Conservation (phyloP, 2,797 vertebrate genomes). For the Limosa lapponica region DNA sequence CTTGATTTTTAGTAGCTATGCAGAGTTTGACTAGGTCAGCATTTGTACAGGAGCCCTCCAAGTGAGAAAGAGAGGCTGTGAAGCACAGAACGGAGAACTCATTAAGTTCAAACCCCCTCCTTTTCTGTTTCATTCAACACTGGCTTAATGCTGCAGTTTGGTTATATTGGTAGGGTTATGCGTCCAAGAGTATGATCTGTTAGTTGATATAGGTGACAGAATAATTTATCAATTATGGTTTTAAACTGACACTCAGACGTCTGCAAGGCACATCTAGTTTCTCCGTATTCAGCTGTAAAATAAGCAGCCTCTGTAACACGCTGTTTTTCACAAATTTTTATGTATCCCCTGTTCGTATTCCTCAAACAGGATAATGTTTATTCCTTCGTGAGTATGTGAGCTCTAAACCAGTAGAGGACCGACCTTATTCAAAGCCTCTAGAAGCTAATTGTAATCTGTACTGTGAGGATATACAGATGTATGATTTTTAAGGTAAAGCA, state of each 20-base stretch:
- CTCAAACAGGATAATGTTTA: not conserved
- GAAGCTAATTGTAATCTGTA: not conserved
- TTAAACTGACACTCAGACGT: not conserved
- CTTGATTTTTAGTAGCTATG: not conserved
- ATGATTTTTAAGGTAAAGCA: not conserved
- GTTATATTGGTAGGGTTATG: not conserved
- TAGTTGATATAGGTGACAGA: not conserved
- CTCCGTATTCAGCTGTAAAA: not conserved
- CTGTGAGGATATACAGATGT: not conserved
- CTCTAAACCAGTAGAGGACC: not conserved
- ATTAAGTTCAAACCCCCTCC: not conserved
- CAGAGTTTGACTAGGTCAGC: not conserved
- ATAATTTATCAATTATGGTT: not conserved
- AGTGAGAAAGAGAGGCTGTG: not conserved
- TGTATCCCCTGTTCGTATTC: not conserved
- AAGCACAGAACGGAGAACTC: not conserved
- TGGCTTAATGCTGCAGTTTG: not conserved
- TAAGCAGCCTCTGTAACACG: not conserved
- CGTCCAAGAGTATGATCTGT: not conserved
- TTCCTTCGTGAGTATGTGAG: not conserved
- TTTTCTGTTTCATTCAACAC: not conserved
- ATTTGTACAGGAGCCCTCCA: not conserved
- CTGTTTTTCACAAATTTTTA: not conserved
- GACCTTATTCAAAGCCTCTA: rapidly evolving
- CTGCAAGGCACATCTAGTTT: not conserved